Conservation (phyloP, 1,140 invertebrate species). For the Drosophila mayri region DNA sequence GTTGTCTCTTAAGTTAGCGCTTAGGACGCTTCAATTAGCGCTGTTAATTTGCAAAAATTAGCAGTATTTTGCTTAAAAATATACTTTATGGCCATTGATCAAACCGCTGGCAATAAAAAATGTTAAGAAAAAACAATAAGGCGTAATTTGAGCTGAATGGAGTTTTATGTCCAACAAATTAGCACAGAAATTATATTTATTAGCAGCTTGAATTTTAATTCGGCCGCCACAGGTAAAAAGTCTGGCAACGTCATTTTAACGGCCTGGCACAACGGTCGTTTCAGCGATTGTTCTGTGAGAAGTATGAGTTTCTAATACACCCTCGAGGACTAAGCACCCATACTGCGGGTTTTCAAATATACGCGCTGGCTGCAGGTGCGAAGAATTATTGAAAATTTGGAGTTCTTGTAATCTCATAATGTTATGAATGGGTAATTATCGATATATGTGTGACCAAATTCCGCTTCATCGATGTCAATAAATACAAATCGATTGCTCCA, state of each 20-base stretch:
- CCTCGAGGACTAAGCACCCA: too few species aligned
- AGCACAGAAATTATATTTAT: constrained; percentile 14
- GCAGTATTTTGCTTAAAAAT: constrained; percentile 52
- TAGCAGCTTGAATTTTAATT: constrained; percentile 16
- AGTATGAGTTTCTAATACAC: too few species aligned
- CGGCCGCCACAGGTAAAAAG: background rate
- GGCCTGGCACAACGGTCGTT: background rate
- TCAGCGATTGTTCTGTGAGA: background rate
- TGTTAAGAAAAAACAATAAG: constrained; percentile 25
- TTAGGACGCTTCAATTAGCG: constrained; percentile 60
- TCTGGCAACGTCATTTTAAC: background rate
- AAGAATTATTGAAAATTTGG: background rate
- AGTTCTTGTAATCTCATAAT: too few species aligned
- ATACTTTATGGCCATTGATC: constrained; percentile 61
- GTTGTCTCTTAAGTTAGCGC: constrained; percentile 14
- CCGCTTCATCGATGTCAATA: too few species aligned
- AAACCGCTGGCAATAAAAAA: constrained; percentile 22
- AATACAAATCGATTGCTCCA: background rate
- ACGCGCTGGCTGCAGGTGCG: background rate
- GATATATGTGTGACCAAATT: background rate
- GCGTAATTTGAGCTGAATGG: constrained; percentile 52
- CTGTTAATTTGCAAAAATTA: constrained; percentile 67
- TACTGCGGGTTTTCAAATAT: background rate
- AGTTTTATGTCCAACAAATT: constrained; percentile 36
- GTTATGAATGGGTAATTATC: background rate